Percentiles rank a stretch among this genome's conserved stretches.
Evolutionary conservation across 1,140 invertebrate genomes (phyloP).

Genomic region (Gryllus bimaculatus): DNA sequence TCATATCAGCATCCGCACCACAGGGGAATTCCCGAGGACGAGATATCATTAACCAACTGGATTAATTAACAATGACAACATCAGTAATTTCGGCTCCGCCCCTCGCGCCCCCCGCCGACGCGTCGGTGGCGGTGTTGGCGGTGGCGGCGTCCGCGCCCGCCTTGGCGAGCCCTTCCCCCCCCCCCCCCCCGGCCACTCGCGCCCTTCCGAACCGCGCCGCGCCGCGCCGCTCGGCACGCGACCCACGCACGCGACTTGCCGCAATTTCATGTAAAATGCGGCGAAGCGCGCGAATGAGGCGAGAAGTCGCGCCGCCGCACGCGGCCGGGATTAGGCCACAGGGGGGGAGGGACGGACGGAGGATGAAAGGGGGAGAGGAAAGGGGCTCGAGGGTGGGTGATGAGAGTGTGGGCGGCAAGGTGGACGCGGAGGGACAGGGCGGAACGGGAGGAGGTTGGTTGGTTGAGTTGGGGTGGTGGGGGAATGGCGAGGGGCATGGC

Average conservation of each 20-base stretch:
- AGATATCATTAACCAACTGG: conserved; percentile 1
- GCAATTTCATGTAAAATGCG: neutral
- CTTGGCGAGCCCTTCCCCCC: neutral
- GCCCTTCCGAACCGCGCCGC: no score
- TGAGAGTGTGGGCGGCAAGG: neutral
- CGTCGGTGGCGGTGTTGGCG: no score
- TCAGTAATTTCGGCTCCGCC: neutral
- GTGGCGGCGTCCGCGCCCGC: neutral
- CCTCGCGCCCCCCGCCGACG: neutral
- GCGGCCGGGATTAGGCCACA: neutral
- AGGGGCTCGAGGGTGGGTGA: neutral
- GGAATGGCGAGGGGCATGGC: no score
- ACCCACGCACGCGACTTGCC: neutral
- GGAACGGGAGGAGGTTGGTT: no score
- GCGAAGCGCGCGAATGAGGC: neutral
- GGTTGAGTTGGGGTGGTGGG: no score
- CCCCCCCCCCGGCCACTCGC: no score
- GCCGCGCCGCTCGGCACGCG: no score
- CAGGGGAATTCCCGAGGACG: neutral
- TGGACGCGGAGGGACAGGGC: no score
- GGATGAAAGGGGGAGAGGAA: neutral
- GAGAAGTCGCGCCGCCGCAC: no score
- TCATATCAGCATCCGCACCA: neutral
- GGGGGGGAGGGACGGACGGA: neutral
- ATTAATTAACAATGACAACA: conserved; percentile 6